Evolutionary conservation across 2,888 invertebrate genomes (phyloP).

Genomic region (Lamellibrachia satsuma): DNA sequence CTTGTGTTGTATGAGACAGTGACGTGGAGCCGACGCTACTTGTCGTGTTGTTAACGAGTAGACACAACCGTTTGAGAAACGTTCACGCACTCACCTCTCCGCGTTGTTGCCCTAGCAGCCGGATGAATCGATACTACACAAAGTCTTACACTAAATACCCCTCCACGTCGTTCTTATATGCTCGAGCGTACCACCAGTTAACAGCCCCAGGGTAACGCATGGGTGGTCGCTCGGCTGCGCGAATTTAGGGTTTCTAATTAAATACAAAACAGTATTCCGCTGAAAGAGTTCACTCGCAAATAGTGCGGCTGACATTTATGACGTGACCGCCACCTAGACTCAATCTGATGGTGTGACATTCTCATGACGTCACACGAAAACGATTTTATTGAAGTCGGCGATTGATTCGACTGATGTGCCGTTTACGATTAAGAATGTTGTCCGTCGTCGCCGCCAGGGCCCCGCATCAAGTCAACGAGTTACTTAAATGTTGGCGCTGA

Average conservation of each 20-base stretch:
- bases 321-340: neutral
- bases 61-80: neutral
- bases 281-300: neutral
- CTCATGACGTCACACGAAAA: neutral
- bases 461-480: neutral
- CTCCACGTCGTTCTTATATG: neutral
- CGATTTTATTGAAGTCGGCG: conserved; percentile 8
- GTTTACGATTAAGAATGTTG: neutral
- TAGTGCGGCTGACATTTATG: neutral
- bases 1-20: neutral
- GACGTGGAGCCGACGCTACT: neutral
- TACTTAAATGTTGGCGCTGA: neutral
- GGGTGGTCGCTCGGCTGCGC: neutral
- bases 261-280: neutral
- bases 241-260: neutral
- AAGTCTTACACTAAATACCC: neutral
- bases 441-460: neutral
- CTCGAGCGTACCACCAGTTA: neutral
- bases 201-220: neutral
- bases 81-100: neutral
- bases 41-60: neutral
- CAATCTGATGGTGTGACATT: neutral
- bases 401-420: neutral
- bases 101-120: neutral
- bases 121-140: conserved; percentile 17